These are phyloP conservation scores for Mesoligia furuncula DNA, from an alignment of 2,888 invertebrate species.

Conservation along the genomic window DNA sequence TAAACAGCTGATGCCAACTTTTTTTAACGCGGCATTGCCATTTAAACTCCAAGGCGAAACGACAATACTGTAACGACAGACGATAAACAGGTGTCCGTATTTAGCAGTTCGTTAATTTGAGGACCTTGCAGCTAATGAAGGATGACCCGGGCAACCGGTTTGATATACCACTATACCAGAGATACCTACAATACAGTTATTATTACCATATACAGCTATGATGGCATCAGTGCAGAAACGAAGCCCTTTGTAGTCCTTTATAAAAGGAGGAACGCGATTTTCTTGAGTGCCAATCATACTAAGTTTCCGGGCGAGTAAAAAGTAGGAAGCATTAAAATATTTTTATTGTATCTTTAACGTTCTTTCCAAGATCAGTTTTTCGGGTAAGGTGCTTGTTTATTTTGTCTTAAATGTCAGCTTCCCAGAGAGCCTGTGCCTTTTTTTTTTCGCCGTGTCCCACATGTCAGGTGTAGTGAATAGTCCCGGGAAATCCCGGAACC, in stretches of 20 bases:
- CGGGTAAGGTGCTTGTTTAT: slow-evolving; percentile 33
- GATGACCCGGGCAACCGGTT: slow-evolving; percentile 41
- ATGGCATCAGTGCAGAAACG: background rate
- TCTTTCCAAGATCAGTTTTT: slow-evolving; percentile 36
- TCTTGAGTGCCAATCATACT: slow-evolving; percentile 41
- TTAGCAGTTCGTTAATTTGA: slow-evolving; percentile 48
- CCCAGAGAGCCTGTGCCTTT: slow-evolving; percentile 29
- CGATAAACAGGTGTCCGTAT: slow-evolving; percentile 58
- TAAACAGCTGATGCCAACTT: slow-evolving; percentile 70
- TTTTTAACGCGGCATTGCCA: slow-evolving; percentile 72
- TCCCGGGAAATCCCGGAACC: too few relatives aligned
- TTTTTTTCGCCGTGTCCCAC: slow-evolving; percentile 36
- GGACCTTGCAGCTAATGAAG: slow-evolving; percentile 45
- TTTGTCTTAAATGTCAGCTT: slow-evolving; percentile 56
- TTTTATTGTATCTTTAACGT: slow-evolving; percentile 32
- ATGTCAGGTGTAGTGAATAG: slow-evolving; percentile 69
- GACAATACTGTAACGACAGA: slow-evolving; percentile 56
- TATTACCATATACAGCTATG: background rate
- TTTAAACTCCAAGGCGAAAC: slow-evolving; percentile 71
- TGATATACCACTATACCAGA: slow-evolving; percentile 20
- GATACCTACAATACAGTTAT: slow-evolving; percentile 26
- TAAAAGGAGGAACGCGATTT: slow-evolving; percentile 28
- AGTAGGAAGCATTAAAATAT: slow-evolving; percentile 11
- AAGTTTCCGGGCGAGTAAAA: slow-evolving; percentile 40
- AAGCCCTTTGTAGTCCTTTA: slow-evolving; percentile 43